A percentile compares a stretch with the other conserved stretches of the same genome.
These are phyloP conservation scores for Kradibia gibbosae DNA, from an alignment of 1,140 invertebrate genomes.

Conservation along the genomic window DNA sequence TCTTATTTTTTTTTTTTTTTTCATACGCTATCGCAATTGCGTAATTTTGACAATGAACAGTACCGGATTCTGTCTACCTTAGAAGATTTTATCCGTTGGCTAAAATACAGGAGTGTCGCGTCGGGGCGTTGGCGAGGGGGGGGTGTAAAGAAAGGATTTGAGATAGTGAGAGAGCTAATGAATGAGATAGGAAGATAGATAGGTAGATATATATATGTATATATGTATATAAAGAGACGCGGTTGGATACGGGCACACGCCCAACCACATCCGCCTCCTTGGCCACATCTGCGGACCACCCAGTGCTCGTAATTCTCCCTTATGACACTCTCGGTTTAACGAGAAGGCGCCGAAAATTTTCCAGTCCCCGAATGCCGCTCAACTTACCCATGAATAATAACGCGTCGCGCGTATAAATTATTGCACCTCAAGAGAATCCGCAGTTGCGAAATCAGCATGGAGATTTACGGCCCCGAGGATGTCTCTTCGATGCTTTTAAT, in stretches of 20 bases:
- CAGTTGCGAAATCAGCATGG: background rate
- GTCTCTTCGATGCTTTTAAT: too few species aligned
- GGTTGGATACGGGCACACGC: slow-evolving; percentile 37
- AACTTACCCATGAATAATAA: slow-evolving; percentile 46
- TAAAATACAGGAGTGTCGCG: too few species aligned
- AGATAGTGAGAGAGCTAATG: too few species aligned
- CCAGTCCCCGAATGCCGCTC: background rate
- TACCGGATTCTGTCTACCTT: too few species aligned
- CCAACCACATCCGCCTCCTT: slow-evolving; percentile 64
- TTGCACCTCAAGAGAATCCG: background rate
- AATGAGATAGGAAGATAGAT: too few species aligned
- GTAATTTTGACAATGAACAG: too few species aligned
- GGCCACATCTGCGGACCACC: slow-evolving; percentile 66
- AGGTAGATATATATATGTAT: too few species aligned
- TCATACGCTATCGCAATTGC: too few species aligned
- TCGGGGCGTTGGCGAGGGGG: too few species aligned
- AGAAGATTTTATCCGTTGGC: too few species aligned
- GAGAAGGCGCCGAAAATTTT: slow-evolving; percentile 35
- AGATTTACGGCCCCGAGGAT: background rate
- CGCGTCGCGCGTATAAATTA: slow-evolving; percentile 10
- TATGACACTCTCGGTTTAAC: slow-evolving; percentile 55
- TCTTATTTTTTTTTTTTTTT: too few species aligned
- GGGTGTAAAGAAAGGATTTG: too few species aligned
- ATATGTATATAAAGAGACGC: background rate
- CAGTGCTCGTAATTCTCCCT: slow-evolving; percentile 58